Percentiles rank a stretch among this genome's conserved stretches.
Conservation (phyloP, 2,888 invertebrate species). For the Tenthredo scrophulariae region DNA sequence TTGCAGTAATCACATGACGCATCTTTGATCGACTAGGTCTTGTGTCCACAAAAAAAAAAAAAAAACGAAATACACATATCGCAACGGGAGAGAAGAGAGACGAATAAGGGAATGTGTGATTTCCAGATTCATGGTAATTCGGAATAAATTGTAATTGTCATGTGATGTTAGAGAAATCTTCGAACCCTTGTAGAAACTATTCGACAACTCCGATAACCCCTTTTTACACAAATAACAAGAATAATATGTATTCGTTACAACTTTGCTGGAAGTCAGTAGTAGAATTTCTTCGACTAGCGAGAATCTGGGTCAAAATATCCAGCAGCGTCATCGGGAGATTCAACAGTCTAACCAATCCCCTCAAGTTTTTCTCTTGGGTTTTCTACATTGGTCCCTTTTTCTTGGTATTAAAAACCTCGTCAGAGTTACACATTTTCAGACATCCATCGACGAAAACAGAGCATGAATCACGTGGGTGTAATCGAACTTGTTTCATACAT, state of each 20-base stretch:
- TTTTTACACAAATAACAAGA: neutral
- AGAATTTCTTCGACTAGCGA: neutral
- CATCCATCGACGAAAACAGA: neutral
- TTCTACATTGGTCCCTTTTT: neutral
- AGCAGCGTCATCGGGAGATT: conserved; percentile 1
- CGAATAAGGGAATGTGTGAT: neutral
- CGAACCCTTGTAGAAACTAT: neutral
- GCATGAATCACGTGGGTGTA: neutral
- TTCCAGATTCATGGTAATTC: neutral
- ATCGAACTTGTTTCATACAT: neutral
- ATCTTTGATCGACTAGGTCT: neutral
- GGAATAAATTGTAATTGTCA: neutral
- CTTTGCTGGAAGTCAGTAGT: neutral
- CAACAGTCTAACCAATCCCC: neutral
- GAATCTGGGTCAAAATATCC: neutral
- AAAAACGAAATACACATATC: neutral
- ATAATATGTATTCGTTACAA: neutral
- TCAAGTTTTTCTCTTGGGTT: neutral
- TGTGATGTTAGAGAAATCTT: neutral
- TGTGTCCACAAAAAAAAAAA: neutral
- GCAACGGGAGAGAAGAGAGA: neutral
- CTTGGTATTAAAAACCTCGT: neutral
- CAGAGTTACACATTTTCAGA: neutral
- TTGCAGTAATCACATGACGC: neutral
- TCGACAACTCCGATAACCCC: neutral